These are phyloP conservation scores for Callopanchax toddi DNA, from an alignment of 2,113 vertebrate species.

Conservation along the genomic window DNA sequence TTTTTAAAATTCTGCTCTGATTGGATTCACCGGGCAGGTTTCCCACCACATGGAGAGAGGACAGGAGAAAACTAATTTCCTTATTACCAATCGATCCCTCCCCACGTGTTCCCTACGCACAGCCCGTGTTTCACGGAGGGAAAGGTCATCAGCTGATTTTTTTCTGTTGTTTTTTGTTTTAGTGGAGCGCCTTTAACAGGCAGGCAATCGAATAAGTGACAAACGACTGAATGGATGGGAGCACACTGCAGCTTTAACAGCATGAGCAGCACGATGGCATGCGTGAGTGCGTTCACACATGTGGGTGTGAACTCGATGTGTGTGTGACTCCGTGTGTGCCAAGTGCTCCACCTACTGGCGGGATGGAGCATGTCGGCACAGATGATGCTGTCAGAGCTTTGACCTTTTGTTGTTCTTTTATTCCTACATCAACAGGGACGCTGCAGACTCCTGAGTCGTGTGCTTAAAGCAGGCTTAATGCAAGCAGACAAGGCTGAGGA, in stretches of 20 bases:
- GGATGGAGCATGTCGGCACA: background rate
- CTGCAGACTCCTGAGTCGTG: conserved; percentile 13
- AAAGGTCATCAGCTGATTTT: conserved; percentile 37
- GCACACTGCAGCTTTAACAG: conserved; percentile 50
- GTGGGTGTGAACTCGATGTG: conserved; percentile 36
- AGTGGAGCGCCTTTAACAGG: conserved; percentile 21
- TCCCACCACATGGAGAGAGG: conserved; percentile 7
- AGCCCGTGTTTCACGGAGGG: background rate
- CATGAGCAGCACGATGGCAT: conserved; percentile 31
- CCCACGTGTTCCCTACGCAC: conserved; percentile 40
- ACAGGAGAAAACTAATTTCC: conserved; percentile 49
- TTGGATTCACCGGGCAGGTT: conserved; percentile 47
- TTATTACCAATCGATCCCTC: conserved; percentile 54
- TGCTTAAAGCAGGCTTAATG: conserved; percentile 1
- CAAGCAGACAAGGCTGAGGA: conserved; percentile 8
- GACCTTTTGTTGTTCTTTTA: conserved; percentile 39
- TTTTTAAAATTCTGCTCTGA: conserved; percentile 14
- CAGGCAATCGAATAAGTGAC: conserved; percentile 20
- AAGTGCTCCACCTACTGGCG: conserved; percentile 71
- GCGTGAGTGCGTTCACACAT: conserved; percentile 39
- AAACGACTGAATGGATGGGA: conserved; percentile 4
- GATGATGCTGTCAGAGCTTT: conserved; percentile 25
- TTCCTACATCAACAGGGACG: conserved; percentile 35
- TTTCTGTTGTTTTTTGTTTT: background rate
- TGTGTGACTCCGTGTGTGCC: conserved; percentile 17